These are phyloP conservation scores for Philaenus spumarius DNA, from an alignment of 1,140 invertebrate species.

Conservation along the genomic window DNA sequence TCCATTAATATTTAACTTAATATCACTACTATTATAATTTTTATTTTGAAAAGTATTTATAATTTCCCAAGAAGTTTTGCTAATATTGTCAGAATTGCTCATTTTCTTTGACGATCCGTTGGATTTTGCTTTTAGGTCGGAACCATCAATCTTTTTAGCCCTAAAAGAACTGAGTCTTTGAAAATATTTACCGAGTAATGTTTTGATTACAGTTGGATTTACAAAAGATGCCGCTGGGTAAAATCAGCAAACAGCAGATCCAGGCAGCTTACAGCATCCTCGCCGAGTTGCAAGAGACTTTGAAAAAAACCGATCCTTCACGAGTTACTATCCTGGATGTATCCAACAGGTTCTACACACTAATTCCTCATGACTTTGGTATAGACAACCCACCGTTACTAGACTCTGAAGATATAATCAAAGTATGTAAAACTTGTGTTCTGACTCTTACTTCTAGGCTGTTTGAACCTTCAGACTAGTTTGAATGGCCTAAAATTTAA, in stretches of 20 bases:
- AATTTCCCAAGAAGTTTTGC: no score
- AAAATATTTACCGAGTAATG: no score
- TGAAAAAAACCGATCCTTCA: constrained; percentile 46
- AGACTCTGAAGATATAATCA: constrained; percentile 65
- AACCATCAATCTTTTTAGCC: neutral
- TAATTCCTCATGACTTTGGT: constrained; percentile 94
- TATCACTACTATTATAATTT: neutral
- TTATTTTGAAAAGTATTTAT: no score
- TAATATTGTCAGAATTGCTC: no score
- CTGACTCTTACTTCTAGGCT: no score
- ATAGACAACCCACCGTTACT: constrained; percentile 74
- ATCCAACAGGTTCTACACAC: constrained; percentile 88
- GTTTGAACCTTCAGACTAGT: no score
- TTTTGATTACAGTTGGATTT: constrained; percentile 64
- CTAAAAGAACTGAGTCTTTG: no score
- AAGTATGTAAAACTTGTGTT: no score
- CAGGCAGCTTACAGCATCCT: constrained; percentile 77
- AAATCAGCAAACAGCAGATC: constrained; percentile 88
- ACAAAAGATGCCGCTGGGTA: constrained; percentile 96
- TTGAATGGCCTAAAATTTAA: no score
- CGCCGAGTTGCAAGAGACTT: constrained; percentile 62
- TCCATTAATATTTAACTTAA: neutral
- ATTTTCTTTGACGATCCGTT: neutral
- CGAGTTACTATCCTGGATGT: constrained; percentile 62
- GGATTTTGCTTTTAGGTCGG: neutral